Evolutionary conservation across 1,140 invertebrate species (phyloP).

Genomic region (Drosophila santomea): DNA sequence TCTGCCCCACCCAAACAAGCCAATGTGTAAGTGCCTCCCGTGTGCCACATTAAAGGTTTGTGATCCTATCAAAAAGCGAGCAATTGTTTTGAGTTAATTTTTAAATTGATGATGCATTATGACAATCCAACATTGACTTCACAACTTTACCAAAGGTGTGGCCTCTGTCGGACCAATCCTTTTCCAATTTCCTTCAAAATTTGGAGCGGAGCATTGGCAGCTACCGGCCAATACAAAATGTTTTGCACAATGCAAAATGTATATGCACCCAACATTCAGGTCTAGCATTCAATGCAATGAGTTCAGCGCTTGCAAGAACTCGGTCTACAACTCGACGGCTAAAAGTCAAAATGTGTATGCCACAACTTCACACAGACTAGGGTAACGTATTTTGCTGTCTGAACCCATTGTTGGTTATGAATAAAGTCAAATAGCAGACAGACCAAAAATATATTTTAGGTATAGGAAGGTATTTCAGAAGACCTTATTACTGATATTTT

Average conservation of each 20-base stretch:
- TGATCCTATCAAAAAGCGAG: conserved; percentile 32
- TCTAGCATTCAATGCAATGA: conserved; percentile 8
- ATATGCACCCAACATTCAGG: conserved; percentile 30
- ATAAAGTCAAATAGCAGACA: background rate
- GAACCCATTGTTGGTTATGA: background rate
- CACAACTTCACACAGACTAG: background rate
- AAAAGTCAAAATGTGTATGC: conserved; percentile 31
- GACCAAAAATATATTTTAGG: too few species aligned
- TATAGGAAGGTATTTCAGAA: too few species aligned
- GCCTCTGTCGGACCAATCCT: conserved; percentile 18
- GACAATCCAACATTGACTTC: conserved; percentile 24
- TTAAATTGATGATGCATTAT: conserved; percentile 44
- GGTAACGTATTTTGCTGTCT: background rate
- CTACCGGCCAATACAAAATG: conserved; percentile 32
- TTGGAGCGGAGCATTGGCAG: background rate
- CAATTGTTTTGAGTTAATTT: conserved; percentile 29
- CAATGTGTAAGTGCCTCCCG: conserved; percentile 7
- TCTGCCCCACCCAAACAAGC: conserved; percentile 17
- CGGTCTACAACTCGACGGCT: conserved; percentile 10
- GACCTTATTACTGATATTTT: background rate
- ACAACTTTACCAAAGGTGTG: conserved; percentile 14
- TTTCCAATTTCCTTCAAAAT: conserved; percentile 16
- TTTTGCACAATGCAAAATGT: conserved; percentile 28
- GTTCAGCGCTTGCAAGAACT: conserved; percentile 11
- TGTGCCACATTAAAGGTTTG: conserved; percentile 20